Conservation (phyloP, 2,888 invertebrate species). For the Lycia hirtaria region DNA sequence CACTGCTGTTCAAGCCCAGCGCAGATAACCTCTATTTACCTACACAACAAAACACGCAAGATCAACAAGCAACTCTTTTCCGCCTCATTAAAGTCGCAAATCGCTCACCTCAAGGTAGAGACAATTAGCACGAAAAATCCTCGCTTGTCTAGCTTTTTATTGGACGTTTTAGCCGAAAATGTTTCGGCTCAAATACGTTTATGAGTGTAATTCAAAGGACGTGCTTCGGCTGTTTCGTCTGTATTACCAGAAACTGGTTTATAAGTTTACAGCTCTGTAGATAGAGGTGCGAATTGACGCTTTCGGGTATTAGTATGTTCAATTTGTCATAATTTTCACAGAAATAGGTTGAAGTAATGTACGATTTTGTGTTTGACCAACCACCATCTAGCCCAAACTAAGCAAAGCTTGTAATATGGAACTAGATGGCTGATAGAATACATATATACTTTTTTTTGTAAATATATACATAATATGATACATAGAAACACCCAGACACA, state of each 20-base stretch:
- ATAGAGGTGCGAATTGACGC: conserved; percentile 7
- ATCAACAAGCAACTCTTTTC: not conserved
- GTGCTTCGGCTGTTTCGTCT: conserved; percentile 21
- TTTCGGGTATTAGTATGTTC: conserved; percentile 2
- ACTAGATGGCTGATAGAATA: no score
- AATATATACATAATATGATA: no score
- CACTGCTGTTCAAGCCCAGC: no score
- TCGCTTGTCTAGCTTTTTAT: conserved; percentile 34
- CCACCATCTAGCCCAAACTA: no score
- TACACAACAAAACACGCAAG: not conserved
- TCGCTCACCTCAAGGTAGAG: not conserved
- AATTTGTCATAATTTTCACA: not conserved
- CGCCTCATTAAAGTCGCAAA: not conserved
- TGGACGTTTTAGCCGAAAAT: conserved; percentile 30
- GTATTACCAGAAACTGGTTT: not conserved
- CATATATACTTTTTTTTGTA: no score
- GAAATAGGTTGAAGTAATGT: not conserved
- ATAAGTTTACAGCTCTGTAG: not conserved
- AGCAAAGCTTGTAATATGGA: no score
- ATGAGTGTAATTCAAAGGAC: conserved; percentile 32
- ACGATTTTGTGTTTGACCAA: no score
- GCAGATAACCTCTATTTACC: conserved; percentile 21
- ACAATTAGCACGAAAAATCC: conserved; percentile 27
- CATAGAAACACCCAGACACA: no score
- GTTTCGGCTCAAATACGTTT: conserved; percentile 34